phyloP scores from a whole-genome alignment of 2,888 invertebrate species.

The Drosophila borborema region DNA sequence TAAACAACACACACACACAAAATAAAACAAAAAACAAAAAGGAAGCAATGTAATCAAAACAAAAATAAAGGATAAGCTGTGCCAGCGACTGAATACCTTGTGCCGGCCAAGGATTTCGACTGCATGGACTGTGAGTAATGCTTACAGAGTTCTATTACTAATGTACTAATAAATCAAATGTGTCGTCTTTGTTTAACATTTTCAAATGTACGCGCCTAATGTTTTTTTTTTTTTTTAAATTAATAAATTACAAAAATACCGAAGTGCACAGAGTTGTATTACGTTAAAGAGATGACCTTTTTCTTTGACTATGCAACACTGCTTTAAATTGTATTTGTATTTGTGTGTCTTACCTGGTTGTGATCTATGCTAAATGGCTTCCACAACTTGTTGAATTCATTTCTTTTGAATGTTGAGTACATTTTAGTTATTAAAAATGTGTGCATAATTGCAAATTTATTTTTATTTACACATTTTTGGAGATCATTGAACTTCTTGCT shows the following conservation, averaged over 20 bases:
- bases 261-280: not conserved
- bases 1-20: constrained; percentile 5
- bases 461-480: not conserved
- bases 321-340: no score
- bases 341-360: not conserved
- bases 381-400: not conserved
- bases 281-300: not conserved
- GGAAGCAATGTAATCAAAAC: constrained; percentile 26
- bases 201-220: not conserved
- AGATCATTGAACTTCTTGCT: no score
- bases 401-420: not conserved
- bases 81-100: constrained; percentile 5
- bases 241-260: not conserved
- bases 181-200: constrained; percentile 8
- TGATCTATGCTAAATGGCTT: not conserved
- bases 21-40: constrained; percentile 1
- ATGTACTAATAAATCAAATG: constrained; percentile 10
- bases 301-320: not conserved
- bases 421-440: not conserved
- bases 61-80: not conserved
- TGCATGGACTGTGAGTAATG: not conserved
- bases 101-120: not conserved
- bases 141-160: no score
- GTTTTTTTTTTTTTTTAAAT: no score
- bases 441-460: not conserved